phyloP scores from a whole-genome alignment of 2,888 invertebrate genomes.

The Eumacrocentrus americanus region DNA sequence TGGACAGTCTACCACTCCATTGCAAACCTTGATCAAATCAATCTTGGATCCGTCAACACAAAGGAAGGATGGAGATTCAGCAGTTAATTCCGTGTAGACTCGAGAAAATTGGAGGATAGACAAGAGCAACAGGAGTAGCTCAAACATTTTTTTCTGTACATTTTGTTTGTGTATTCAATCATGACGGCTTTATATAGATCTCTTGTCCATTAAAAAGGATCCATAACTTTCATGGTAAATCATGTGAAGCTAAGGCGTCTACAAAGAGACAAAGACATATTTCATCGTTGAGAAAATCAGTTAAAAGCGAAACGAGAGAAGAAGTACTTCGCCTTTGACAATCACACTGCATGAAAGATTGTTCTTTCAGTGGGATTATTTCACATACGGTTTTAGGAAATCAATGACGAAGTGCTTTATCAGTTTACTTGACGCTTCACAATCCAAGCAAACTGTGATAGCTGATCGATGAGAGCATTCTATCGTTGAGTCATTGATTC shows the following conservation, averaged over 20 bases:
- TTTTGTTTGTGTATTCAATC: background rate
- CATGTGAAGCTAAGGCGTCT: constrained; percentile 4
- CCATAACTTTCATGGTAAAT: background rate
- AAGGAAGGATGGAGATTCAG: constrained; percentile 34
- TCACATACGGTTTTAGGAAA: background rate
- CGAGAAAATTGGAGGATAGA: background rate
- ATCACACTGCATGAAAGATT: background rate
- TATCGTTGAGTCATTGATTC: background rate
- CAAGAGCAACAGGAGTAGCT: background rate
- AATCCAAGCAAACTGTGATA: background rate
- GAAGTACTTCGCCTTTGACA: background rate
- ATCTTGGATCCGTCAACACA: constrained; percentile 55
- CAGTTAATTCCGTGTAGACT: background rate
- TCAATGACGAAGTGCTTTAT: no score
- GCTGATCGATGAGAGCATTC: background rate
- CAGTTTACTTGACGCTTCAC: background rate
- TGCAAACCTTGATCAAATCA: constrained; percentile 64
- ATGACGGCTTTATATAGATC: background rate
- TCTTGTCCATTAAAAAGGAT: background rate
- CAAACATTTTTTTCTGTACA: background rate
- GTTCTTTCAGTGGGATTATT: background rate
- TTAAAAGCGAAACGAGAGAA: background rate
- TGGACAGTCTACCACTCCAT: constrained; percentile 65
- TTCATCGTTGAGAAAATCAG: background rate
- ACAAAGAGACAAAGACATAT: background rate